Evolutionary conservation across 2,113 vertebrate species (phyloP).

Genomic region (Neodon shergylaensis): DNA sequence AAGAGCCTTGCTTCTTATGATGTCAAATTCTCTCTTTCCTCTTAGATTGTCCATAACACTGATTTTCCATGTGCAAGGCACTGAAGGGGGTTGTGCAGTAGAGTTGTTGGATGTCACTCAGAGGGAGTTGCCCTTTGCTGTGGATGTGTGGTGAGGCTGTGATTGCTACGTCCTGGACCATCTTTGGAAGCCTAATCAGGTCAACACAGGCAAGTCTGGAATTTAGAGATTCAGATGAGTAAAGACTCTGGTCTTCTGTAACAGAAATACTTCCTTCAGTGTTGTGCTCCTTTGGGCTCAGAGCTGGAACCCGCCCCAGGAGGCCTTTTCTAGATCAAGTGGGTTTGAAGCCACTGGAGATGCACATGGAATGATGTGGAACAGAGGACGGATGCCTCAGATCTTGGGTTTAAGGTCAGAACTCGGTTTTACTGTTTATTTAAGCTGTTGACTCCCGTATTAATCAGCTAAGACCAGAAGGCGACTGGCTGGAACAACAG

Average conservation of each 20-base stretch:
- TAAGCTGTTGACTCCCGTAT: not conserved
- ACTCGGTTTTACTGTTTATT: not conserved
- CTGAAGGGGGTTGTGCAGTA: not conserved
- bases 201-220: not conserved
- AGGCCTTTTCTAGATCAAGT: not conserved
- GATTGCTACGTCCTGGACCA: not conserved
- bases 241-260: not conserved
- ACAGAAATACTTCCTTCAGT: not conserved
- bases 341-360: not conserved
- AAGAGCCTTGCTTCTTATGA: not conserved
- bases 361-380: accelerated
- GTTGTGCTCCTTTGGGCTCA: not conserved
- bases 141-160: not conserved
- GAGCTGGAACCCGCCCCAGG: not conserved
- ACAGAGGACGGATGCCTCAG: not conserved
- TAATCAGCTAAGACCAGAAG: not conserved
- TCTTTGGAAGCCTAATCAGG: not conserved
- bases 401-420: not conserved
- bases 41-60: not conserved
- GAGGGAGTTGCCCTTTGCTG: not conserved
- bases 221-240: not conserved
- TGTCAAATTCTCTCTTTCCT: not conserved
- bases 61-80: not conserved
- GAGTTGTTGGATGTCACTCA: not conserved
- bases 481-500: not conserved